Base-by-base conservation (phyloP, 2,888 invertebrate species). In the Actias luna region DNA sequence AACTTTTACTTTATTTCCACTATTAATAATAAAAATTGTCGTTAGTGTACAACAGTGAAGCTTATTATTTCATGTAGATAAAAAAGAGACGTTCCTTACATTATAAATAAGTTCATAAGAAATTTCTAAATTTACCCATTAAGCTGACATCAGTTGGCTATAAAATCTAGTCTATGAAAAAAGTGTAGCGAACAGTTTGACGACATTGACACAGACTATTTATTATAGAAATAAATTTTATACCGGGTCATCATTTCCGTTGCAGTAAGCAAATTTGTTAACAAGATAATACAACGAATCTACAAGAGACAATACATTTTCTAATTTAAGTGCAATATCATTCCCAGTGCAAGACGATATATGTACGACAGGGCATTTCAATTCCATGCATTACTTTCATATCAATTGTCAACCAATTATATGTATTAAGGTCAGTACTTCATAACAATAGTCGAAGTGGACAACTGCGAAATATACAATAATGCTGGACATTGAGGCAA, bases 401-500 rank as follows among this genome's bases (percentile, higher is more conserved):
- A 55, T 55, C 55, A 55, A 55, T 55, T 55, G 55, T 55, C 27
- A 27, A 55, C 29, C 55, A 55, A 55, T 55, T 29, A 29, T 29
- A 29, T 29, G 16, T 55, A 55, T 55, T 55, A 55, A 55, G 55
- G 55, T 29, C 55, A 55, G 29, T 55, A 55, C 14, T 14, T 29
- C n/a, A 55, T 55, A 27, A 29, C n/a, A 55, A 55, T 29, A n/a
- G 29, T 2, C 42, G n/a, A 7, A 55, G 1, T n/a, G 55, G 55
- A 27, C n/a, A n/a, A n/a, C 27, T 55, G 55, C 29, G 29, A n/a
- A 55, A n/a, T 29, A 16, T 8, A 29, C 29, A 25, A n/a, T n/a
- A n/a, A n/a, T n/a, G n/a, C n/a, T n/a, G n/a, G n/a, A n/a, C n/a
- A n/a, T n/a, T n/a, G n/a, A n/a, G n/a, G n/a, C n/a, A n/a, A n/a